Evolutionary conservation across 2,113 vertebrate species (phyloP).

Genomic region (Tragelaphus strepsiceros): DNA sequence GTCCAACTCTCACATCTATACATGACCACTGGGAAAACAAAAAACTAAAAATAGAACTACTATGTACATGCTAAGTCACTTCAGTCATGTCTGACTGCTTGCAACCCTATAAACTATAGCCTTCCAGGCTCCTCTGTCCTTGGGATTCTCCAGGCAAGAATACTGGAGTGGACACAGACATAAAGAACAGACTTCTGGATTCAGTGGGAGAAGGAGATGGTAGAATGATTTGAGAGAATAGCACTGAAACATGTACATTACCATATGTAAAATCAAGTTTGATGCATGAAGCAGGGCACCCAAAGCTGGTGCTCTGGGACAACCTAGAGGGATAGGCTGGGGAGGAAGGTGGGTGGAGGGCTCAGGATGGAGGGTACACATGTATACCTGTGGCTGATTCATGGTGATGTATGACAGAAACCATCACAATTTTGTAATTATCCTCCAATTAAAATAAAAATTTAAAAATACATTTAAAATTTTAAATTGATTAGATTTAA

Average conservation of each 20-base stretch:
- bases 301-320: background rate
- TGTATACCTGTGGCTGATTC: background rate
- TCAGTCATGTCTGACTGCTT: background rate
- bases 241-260: background rate
- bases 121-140: background rate
- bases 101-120: background rate
- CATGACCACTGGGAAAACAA: no score
- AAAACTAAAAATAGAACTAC: background rate
- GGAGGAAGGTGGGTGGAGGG: background rate
- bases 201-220: background rate
- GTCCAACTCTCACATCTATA: no score
- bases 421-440: background rate
- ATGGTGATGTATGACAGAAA: background rate
- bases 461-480: no score
- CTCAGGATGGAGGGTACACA: background rate
- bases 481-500: no score
- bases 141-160: background rate
- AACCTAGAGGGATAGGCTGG: background rate
- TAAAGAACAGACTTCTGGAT: background rate
- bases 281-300: background rate
- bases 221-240: background rate
- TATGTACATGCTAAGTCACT: background rate
- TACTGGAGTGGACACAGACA: background rate
- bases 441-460: background rate
- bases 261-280: background rate